phyloP scores from a whole-genome alignment of 2,888 invertebrate genomes.

The Amblyjoppa proteus region DNA sequence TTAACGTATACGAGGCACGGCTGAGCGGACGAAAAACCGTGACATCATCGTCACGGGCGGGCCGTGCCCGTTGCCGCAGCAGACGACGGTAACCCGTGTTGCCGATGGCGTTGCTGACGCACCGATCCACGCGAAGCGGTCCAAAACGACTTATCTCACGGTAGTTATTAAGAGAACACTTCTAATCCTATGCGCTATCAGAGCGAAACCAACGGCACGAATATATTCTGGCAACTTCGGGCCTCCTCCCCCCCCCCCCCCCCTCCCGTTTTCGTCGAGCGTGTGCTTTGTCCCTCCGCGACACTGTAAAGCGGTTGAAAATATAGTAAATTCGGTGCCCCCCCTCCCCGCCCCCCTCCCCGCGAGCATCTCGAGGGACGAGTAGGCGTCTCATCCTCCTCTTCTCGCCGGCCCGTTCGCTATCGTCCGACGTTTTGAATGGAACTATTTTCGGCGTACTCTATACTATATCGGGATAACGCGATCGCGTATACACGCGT shows the following conservation, averaged over 20 bases:
- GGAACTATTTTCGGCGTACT: constrained; percentile 71
- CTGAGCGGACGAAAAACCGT: constrained; percentile 58
- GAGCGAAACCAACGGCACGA: constrained; percentile 47
- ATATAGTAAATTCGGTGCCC: constrained; percentile 47
- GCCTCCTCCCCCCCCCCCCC: not conserved
- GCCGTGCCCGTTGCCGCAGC: constrained; percentile 11
- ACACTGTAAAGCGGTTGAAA: constrained; percentile 13
- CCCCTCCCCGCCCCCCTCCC: too few species aligned
- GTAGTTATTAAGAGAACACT: constrained; percentile 30
- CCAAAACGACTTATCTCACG: constrained; percentile 47
- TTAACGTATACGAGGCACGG: not conserved
- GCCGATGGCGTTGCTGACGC: constrained; percentile 40
- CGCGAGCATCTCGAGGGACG: constrained; percentile 40
- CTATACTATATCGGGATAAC: constrained; percentile 80
- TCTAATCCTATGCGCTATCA: constrained; percentile 56
- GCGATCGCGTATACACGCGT: constrained; percentile 71
- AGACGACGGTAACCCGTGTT: not conserved
- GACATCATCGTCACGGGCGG: constrained; percentile 65
- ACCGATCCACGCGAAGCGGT: constrained; percentile 34
- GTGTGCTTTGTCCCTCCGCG: constrained; percentile 39
- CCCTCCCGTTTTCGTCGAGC: not conserved
- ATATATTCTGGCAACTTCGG: constrained; percentile 27
- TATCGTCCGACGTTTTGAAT: constrained; percentile 70
- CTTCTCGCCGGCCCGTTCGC: constrained; percentile 35
- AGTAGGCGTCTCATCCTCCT: constrained; percentile 62